phyloP scores from a whole-genome alignment of 2,797 vertebrate genomes.

The Neosalanx taihuensis region DNA sequence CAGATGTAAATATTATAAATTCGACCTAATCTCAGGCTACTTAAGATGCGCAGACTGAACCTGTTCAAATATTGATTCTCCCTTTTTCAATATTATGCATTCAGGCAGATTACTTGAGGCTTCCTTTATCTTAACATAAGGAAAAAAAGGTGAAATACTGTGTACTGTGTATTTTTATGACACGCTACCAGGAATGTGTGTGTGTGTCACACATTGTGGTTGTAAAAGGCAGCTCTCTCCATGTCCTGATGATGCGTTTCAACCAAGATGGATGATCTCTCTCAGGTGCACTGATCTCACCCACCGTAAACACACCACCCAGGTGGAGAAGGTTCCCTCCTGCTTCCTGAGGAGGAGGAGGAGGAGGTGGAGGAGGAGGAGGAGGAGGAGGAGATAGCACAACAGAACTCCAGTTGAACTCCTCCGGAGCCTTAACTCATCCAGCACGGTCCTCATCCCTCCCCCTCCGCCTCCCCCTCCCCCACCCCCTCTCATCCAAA shows the following conservation, averaged over 20 bases:
- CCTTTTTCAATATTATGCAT: constrained; percentile 45
- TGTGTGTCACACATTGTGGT: neutral
- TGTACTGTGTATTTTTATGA: constrained; percentile 28
- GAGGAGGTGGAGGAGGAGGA: neutral
- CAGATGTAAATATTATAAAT: constrained; percentile 63
- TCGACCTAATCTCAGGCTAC: constrained; percentile 58
- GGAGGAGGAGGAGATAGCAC: constrained; percentile 18
- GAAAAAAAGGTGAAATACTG: constrained; percentile 25
- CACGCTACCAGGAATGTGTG: constrained; percentile 19
- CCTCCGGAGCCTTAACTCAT: constrained; percentile 55
- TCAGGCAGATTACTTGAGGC: constrained; percentile 43
- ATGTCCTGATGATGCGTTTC: constrained; percentile 34
- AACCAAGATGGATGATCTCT: constrained; percentile 48
- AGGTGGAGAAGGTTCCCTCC: constrained; percentile 40
- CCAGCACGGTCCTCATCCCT: constrained; percentile 49
- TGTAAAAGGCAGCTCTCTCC: constrained; percentile 21
- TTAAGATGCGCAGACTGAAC: constrained; percentile 82
- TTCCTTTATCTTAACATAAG: constrained; percentile 32
- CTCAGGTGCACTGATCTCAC: constrained; percentile 48
- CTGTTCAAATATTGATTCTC: constrained; percentile 89
- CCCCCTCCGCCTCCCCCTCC: constrained; percentile 63
- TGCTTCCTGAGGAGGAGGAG: constrained; percentile 37
- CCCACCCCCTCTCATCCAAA: constrained; percentile 59
- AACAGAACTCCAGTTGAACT: constrained; percentile 62
- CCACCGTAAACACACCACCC: constrained; percentile 46